Evolutionary conservation across 2,113 vertebrate genomes (phyloP).

Genomic region (Maylandia zebra): DNA sequence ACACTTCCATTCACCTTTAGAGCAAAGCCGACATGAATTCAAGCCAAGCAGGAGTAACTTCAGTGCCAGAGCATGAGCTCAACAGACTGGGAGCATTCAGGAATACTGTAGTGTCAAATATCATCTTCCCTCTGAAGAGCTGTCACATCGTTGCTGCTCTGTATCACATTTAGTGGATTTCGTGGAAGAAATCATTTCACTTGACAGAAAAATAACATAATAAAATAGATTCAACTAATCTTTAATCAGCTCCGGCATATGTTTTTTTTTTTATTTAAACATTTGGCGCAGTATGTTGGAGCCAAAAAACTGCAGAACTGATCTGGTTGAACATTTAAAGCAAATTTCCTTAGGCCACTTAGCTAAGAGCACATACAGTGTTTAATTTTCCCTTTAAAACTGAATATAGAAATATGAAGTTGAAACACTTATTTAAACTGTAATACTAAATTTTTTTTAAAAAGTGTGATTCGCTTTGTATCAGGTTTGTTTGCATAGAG

Average conservation of each 20-base stretch:
- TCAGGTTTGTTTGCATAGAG: neutral
- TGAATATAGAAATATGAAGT: neutral
- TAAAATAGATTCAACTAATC: neutral
- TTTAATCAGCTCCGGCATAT: neutral
- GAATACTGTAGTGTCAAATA: neutral
- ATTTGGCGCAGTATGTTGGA: neutral
- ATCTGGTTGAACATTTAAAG: neutral
- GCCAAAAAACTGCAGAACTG: neutral
- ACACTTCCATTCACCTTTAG: neutral
- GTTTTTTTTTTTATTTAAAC: neutral
- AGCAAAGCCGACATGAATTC: constrained; percentile 4
- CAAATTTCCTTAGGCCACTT: neutral
- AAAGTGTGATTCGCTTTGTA: neutral
- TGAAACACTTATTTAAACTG: neutral
- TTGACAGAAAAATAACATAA: neutral
- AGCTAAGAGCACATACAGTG: neutral
- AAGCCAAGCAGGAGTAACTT: neutral
- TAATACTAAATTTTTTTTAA: neutral
- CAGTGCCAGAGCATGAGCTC: constrained; percentile 4
- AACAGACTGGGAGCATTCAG: neutral
- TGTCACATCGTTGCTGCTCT: neutral
- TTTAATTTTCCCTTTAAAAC: neutral
- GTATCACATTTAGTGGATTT: neutral
- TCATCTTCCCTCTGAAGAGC: neutral
- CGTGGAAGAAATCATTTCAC: neutral